phyloP scores from a whole-genome alignment of 2,797 vertebrate genomes.

The Tapirus indicus region DNA sequence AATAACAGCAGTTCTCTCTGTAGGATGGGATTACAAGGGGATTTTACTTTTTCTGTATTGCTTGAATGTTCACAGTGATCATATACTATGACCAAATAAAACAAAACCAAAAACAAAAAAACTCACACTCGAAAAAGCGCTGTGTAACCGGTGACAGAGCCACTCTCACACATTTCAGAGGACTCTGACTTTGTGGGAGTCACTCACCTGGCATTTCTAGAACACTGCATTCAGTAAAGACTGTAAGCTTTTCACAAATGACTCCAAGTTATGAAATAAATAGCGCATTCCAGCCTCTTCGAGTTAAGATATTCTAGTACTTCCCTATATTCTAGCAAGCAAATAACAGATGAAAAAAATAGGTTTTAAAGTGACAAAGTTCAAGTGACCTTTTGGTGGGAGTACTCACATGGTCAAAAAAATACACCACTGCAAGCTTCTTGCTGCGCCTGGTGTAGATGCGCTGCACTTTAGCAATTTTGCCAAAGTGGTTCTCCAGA shows the following conservation, averaged over 20 bases:
- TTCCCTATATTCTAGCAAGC: neutral
- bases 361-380: neutral
- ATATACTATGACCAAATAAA: neutral
- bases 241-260: neutral
- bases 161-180: neutral
- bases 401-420: slow-evolving; percentile 94
- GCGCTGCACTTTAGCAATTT: slow-evolving; percentile 91
- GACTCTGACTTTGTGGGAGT: neutral
- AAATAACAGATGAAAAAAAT: neutral
- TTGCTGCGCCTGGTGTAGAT: slow-evolving; percentile 90
- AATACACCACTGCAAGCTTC: slow-evolving; percentile 92
- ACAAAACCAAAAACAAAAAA: neutral
- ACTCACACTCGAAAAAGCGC: neutral
- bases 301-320: neutral
- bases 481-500: slow-evolving; percentile 92
- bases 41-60: neutral
- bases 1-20: neutral
- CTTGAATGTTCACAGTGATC: neutral
- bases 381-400: neutral
- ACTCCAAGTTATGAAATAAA: neutral
- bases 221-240: neutral
- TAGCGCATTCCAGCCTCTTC: neutral
- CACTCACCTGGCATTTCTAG: neutral
- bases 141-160: neutral
- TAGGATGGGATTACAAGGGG: neutral